phyloP scores from a whole-genome alignment of 2,113 vertebrate species.

The Entelurus aequoreus region DNA sequence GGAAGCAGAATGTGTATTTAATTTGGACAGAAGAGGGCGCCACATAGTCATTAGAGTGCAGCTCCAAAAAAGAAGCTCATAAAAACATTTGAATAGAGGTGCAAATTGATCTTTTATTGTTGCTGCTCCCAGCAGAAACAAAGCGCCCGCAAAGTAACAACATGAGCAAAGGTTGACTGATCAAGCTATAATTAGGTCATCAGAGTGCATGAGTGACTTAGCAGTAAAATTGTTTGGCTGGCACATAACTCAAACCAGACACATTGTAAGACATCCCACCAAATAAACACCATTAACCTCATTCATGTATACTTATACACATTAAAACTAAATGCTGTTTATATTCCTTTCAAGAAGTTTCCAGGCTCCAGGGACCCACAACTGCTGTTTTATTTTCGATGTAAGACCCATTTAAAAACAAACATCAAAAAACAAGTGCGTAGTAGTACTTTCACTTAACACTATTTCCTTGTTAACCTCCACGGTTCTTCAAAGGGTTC shows the following conservation, averaged over 20 bases:
- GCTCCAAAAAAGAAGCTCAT: background rate
- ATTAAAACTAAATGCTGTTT: background rate
- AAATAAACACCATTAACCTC: slow-evolving; percentile 22
- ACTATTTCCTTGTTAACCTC: slow-evolving; percentile 23
- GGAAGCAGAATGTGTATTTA: background rate
- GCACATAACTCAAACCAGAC: slow-evolving; percentile 42
- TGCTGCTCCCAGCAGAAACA: slow-evolving; percentile 11
- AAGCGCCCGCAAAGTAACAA: background rate
- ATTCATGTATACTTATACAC: background rate
- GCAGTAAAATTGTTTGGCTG: slow-evolving; percentile 11
- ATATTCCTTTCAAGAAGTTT: slow-evolving; percentile 5
- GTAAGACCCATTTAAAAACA: slow-evolving; percentile 2
- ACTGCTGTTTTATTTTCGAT: slow-evolving; percentile 4
- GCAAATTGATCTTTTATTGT: slow-evolving; percentile 9
- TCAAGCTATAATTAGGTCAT: slow-evolving; percentile 10
- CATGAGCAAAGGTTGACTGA: slow-evolving; percentile 12
- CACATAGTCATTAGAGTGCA: slow-evolving; percentile 5
- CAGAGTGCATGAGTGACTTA: slow-evolving; percentile 4
- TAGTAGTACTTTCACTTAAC: slow-evolving; percentile 19
- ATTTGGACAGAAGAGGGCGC: slow-evolving; percentile 56
- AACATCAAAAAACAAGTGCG: slow-evolving; percentile 18
- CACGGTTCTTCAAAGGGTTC: slow-evolving; percentile 19
- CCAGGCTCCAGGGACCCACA: slow-evolving; percentile 32
- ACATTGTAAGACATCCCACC: slow-evolving; percentile 48
- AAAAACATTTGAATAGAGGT: background rate